These are phyloP conservation scores for Peribatodes rhomboidaria DNA, from an alignment of 2,888 invertebrate genomes.

Conservation along the genomic window DNA sequence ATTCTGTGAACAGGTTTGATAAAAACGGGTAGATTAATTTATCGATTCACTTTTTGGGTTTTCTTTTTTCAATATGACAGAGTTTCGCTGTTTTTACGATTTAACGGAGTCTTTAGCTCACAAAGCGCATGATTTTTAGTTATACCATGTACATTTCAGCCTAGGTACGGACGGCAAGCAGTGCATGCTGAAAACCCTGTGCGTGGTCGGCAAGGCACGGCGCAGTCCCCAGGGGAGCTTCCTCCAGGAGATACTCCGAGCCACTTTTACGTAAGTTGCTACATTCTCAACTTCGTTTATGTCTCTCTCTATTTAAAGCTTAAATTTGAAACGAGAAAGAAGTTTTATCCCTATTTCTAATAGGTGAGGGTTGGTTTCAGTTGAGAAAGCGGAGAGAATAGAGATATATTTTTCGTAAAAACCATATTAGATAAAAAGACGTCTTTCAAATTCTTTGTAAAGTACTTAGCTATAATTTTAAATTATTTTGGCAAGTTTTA, in stretches of 20 bases:
- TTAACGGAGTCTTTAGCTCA: too few species aligned
- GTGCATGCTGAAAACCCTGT: conserved; percentile 89
- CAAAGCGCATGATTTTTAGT: too few species aligned
- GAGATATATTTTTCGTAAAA: background rate
- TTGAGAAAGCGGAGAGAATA: background rate
- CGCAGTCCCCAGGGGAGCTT: conserved; percentile 84
- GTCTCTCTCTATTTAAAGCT: conserved; percentile 9
- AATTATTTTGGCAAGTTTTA: too few species aligned
- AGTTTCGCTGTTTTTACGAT: too few species aligned
- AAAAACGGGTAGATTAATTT: too few species aligned
- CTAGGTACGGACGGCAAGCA: conserved; percentile 85
- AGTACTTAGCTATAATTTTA: too few species aligned
- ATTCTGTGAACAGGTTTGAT: too few species aligned
- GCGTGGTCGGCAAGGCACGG: conserved; percentile 86
- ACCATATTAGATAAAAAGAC: background rate
- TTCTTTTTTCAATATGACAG: too few species aligned
- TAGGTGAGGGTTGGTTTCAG: background rate
- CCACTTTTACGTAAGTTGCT: conserved; percentile 88
- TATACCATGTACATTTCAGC: conserved; percentile 59
- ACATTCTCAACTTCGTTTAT: conserved; percentile 19
- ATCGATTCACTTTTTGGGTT: too few species aligned
- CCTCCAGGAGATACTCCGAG: conserved; percentile 88
- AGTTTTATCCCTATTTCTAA: conserved; percentile 10
- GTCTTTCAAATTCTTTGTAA: background rate
- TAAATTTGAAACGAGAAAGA: background rate